Conservation (phyloP, 2,888 invertebrate species). For the Rhynchonema sp. region DNA sequence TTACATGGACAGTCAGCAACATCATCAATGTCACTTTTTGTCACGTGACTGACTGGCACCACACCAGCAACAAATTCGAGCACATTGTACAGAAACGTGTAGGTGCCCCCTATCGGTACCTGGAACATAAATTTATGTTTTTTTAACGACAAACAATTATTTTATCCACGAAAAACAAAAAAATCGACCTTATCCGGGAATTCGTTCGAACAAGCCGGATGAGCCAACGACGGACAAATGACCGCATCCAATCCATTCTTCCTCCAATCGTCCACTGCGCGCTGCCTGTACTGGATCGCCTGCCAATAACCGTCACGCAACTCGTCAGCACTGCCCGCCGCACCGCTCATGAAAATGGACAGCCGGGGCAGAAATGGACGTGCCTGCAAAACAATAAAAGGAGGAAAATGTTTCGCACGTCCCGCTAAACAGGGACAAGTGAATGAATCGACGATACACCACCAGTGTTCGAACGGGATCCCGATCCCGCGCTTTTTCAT, state of each 20-base stretch:
- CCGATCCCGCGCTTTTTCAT: too few species aligned
- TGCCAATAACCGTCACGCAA: neutral
- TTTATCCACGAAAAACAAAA: too few species aligned
- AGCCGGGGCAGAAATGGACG: neutral
- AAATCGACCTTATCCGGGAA: neutral
- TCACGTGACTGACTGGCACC: constrained; percentile 21
- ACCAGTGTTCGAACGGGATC: too few species aligned
- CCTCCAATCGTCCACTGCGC: neutral
- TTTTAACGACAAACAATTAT: neutral
- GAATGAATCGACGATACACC: too few species aligned
- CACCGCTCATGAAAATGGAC: neutral
- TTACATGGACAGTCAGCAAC: neutral
- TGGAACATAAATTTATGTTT: neutral
- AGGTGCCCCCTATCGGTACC: constrained; percentile 7
- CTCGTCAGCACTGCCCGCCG: neutral
- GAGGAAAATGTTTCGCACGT: too few species aligned
- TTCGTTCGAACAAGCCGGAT: neutral
- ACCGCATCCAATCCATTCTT: neutral
- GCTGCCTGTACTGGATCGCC: neutral
- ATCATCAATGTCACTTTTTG: too few species aligned
- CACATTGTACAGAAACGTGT: constrained; percentile 13
- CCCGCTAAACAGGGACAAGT: too few species aligned
- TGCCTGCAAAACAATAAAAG: neutral
- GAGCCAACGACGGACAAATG: neutral
- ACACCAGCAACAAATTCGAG: constrained; percentile 19